Conservation (phyloP, 2,113 vertebrate genomes). For the Excalfactoria chinensis region DNA sequence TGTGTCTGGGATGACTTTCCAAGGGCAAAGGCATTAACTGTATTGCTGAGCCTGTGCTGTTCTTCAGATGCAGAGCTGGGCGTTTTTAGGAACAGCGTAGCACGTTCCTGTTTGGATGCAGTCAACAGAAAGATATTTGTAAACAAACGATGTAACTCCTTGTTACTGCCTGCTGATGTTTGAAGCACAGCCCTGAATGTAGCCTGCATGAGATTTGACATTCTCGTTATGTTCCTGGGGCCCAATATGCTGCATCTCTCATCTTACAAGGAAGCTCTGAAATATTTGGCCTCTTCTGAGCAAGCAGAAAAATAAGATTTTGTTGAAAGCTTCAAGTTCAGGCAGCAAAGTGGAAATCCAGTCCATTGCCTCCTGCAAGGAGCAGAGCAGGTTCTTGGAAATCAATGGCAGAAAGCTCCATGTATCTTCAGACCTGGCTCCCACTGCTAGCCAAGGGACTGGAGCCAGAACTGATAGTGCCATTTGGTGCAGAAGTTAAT, state of each 20-base stretch:
- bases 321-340: neutral
- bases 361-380: neutral
- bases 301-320: neutral
- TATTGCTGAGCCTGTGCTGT: neutral
- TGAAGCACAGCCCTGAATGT: neutral
- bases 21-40: neutral
- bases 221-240: neutral
- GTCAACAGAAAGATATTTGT: constrained; percentile 31
- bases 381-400: neutral
- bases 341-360: neutral
- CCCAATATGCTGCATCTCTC: neutral
- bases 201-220: neutral
- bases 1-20: neutral
- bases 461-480: neutral
- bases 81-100: neutral
- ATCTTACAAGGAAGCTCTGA: neutral
- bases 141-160: constrained; percentile 20
- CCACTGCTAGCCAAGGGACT: neutral
- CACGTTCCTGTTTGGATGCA: neutral
- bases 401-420: neutral
- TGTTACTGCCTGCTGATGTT: neutral
- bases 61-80: constrained; percentile 12
- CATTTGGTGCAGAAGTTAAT: neutral
- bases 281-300: neutral
- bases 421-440: neutral